Conservation (phyloP, 1,140 invertebrate genomes). For the Brachystomella parvula region DNA sequence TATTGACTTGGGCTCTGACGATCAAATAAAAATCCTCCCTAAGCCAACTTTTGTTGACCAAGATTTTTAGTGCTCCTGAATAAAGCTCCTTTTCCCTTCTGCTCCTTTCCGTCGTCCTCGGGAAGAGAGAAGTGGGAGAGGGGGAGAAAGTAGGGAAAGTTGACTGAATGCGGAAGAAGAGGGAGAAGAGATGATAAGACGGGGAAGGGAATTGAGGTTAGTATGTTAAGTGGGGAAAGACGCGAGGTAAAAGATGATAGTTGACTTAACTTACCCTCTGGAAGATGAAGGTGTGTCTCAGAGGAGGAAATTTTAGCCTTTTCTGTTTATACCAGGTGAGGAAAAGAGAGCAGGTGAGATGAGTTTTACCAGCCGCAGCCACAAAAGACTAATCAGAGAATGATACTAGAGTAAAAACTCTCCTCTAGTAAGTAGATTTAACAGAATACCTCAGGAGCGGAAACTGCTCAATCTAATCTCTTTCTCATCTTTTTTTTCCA, state of each 20-base stretch:
- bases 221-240: constrained; percentile 10
- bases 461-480: constrained; percentile 7
- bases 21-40: background rate
- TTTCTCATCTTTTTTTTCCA: constrained; percentile 11
- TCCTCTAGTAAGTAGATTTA: too few species aligned
- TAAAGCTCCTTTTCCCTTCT: background rate
- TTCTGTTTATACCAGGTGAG: too few species aligned
- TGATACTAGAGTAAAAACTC: background rate
- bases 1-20: too few species aligned
- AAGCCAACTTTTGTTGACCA: too few species aligned
- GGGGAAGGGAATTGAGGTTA: background rate
- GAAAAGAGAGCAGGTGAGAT: too few species aligned
- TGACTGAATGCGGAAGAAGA: background rate
- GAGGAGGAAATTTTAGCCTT: too few species aligned
- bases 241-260: background rate
- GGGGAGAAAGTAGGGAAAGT: background rate
- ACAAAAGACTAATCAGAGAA: background rate
- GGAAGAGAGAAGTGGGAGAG: background rate
- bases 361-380: too few species aligned
- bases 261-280: background rate
- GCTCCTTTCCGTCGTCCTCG: too few species aligned
- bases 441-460: background rate
- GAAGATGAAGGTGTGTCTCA: too few species aligned
- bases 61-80: too few species aligned
- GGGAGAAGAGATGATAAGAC: background rate